Base-by-base conservation (phyloP, 35 echinoderm and acorn worm species). In the Strongylocentrotus purpuratus region DNA sequence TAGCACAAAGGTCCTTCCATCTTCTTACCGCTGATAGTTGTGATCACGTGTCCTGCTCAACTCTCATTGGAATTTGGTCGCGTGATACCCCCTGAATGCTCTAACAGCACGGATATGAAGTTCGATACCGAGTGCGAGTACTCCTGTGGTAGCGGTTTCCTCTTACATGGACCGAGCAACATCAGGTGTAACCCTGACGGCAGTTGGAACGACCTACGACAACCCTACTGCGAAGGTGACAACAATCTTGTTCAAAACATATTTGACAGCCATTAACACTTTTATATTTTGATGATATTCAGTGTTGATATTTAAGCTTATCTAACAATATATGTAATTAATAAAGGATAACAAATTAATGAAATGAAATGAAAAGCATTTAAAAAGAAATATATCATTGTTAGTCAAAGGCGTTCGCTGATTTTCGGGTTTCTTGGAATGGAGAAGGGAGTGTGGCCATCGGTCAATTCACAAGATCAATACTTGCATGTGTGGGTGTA, bases 121-220 rank as follows among this genome's bases (percentile, higher is more conserved):
- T 88, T 88, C 20, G 87, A 88, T 88, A 88, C 87, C 32, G 87
- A 35, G 87, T 88, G 87, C 31, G 87, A 88, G 87, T 88, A 35
- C 33, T 35, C 32, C 33, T 88, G 87, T 88, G 87, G 87, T 0
- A 35, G 11, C 20, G 87, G 87, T 4, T 88, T 88, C 33, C 45
- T 88, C 13, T 88, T 88, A 88, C 87, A 88, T 8, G 87, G 87
- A 46, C 87, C 87, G 31, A 31, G 11, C 13, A 88, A 4, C 32
- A 88, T 35, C 32, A 11, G 15, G 87, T 88, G 87, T 22, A 33
- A 35, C 12, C 87, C 87, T 10, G 45, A 33, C 20, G 87, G 87
- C 1, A 5, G 10, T 13, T 88, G 87, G 87, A 88, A 88, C 45
- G 87, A 88, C 45, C 28, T 15, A 88, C 87, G 87, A 10, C 31